Evolutionary conservation across 2,888 invertebrate species (phyloP).

Genomic region (Drosophila ustulata): DNA sequence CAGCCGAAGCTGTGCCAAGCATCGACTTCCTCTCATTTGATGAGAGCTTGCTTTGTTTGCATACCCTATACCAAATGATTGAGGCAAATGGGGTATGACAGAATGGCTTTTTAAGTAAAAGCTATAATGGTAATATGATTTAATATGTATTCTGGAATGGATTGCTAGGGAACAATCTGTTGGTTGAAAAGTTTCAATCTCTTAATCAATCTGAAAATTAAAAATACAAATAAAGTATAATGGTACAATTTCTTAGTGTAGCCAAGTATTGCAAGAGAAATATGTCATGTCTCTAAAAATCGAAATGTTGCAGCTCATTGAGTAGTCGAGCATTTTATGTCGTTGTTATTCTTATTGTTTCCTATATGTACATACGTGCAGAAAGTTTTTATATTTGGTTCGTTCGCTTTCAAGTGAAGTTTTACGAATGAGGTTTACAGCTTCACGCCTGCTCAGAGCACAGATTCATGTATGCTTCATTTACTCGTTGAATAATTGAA

Average conservation of each 20-base stretch:
- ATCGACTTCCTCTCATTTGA: slow-evolving; percentile 6
- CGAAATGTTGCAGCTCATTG: not conserved
- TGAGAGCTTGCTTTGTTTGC: slow-evolving; percentile 5
- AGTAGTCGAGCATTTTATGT: not conserved
- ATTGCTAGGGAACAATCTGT: no score
- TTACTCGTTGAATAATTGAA: slow-evolving; percentile 73
- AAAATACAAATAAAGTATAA: not conserved
- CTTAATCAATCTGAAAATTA: no score
- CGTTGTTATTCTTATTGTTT: not conserved
- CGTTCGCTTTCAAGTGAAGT: slow-evolving; percentile 48
- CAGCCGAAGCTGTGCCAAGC: slow-evolving; percentile 7
- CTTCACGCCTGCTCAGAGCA: slow-evolving; percentile 65
- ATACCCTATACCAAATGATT: slow-evolving; percentile 18
- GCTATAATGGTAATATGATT: no score
- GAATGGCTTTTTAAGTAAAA: no score
- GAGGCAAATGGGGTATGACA: not conserved
- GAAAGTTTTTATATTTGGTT: slow-evolving; percentile 49
- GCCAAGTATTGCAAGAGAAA: no score
- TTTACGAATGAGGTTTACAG: slow-evolving; percentile 68
- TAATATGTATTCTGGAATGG: no score
- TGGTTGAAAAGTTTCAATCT: no score
- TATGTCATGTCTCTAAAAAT: no score
- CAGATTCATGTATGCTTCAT: slow-evolving; percentile 60
- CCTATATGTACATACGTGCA: slow-evolving; percentile 1
- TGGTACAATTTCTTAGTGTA: not conserved